Base-by-base conservation (phyloP, 1,140 invertebrate genomes). In the Gryllus bimaculatus region DNA sequence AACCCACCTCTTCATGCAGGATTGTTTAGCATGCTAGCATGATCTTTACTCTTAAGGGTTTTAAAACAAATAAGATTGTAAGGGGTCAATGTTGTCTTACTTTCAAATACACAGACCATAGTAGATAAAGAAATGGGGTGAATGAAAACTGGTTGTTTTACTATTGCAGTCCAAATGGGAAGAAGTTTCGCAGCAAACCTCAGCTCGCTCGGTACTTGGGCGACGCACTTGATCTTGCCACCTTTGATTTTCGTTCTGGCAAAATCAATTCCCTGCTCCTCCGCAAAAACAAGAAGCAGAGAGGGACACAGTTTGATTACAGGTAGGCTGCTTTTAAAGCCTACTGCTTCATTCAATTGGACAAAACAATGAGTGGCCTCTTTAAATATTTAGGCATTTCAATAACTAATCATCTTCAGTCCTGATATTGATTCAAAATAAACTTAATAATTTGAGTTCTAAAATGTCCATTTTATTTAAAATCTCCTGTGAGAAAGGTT, bases 211-310 rank as follows among this genome's bases (percentile, higher is more conserved):
- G 92, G 82, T 91, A 91, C 85, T 88, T 95, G 77, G 93, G 93
- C 83, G 92, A 94, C 85, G 88, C 89, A 82, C 89, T 94, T 86
- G 94, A 96, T 88, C 88, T 95, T 54, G 91, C 92, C 82, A 91
- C 91, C 83, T 95, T 95, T 88, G 94, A 96, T 88, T 95, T 92
- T 86, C 90, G 91, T 83, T 90, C 92, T 82, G 94, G 94, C 82
- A 93, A 92, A 87, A 90, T 93, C 82, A 92, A 88, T 85, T 84
- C 89, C 81, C 85, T 89, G 85, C 84, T 90, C 82, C 85, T 89
- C 82, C 87, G 90, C 82, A 92, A 91, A 86, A 89, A 87, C 86
- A 90, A 90, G 85, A 90, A 90, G 84, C 89, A 89, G 83, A 87
- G 88, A 84, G 88, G 88, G 83, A 83, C 85, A 73, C 89, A 90